phyloP scores from a whole-genome alignment of 2,888 invertebrate genomes.

The Macaria liturata region DNA sequence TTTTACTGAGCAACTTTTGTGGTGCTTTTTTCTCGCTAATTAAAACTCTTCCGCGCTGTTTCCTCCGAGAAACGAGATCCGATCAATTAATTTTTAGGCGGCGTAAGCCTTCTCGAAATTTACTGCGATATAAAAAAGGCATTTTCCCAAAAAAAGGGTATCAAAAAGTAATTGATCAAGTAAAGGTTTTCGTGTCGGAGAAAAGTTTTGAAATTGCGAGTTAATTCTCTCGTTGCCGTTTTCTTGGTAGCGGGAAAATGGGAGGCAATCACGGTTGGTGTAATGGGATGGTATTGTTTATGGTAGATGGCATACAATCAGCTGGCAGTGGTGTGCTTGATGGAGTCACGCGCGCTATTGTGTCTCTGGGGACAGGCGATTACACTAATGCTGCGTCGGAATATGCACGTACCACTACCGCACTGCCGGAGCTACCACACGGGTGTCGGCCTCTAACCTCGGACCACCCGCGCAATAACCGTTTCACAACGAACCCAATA shows the following conservation, averaged over 20 bases:
- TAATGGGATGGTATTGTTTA: constrained; percentile 53
- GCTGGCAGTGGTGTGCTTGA: constrained; percentile 40
- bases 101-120: constrained; percentile 77
- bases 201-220: constrained; percentile 41
- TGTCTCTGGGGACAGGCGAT: constrained; percentile 54
- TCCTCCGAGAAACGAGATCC: constrained; percentile 80
- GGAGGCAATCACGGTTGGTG: constrained; percentile 45
- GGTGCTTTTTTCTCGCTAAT: constrained; percentile 81
- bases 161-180: constrained; percentile 74
- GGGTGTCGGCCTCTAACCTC: constrained; percentile 29
- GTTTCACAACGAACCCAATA: constrained; percentile 14
- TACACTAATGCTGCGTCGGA: constrained; percentile 48
- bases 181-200: constrained; percentile 49
- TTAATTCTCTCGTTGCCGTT: constrained; percentile 44
- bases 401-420: constrained; percentile 43
- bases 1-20: constrained; percentile 79
- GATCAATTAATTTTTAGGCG: constrained; percentile 82
- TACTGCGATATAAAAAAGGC: constrained; percentile 73
- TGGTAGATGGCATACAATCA: constrained; percentile 53
- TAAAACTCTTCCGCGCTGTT: constrained; percentile 83
- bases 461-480: constrained; percentile 15
- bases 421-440: constrained; percentile 49
- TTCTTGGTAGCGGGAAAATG: constrained; percentile 48
- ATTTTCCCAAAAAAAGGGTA: constrained; percentile 65
- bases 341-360: constrained; percentile 69